Evolutionary conservation across 2,113 vertebrate species (phyloP).

Genomic region (Monopterus albus): DNA sequence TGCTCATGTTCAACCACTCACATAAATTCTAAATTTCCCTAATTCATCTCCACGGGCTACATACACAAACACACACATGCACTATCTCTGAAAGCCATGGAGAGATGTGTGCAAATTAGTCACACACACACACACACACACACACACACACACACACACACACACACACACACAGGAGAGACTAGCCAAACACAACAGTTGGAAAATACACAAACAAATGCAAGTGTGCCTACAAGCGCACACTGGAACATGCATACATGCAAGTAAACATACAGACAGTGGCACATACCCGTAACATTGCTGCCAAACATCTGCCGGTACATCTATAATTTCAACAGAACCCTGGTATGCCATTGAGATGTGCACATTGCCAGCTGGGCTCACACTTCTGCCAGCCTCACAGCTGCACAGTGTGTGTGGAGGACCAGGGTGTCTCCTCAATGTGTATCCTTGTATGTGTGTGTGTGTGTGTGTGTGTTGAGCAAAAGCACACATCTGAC

Average conservation of each 20-base stretch:
- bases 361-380: constrained; percentile 69
- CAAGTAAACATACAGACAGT: constrained; percentile 54
- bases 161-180: constrained; percentile 4
- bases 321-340: constrained; percentile 75
- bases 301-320: constrained; percentile 77
- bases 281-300: constrained; percentile 49
- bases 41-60: constrained; percentile 46
- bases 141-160: not conserved
- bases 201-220: constrained; percentile 34
- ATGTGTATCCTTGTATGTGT: too few species aligned
- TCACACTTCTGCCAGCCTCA: constrained; percentile 61
- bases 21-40: constrained; percentile 64
- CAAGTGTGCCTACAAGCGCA: constrained; percentile 8
- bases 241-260: constrained; percentile 23
- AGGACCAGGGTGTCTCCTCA: constrained; percentile 15
- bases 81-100: constrained; percentile 16
- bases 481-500: constrained; percentile 18
- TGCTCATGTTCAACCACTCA: constrained; percentile 62
- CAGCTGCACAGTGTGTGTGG: constrained; percentile 61
- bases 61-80: constrained; percentile 16
- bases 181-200: constrained; percentile 24
- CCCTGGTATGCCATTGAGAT: constrained; percentile 67
- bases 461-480: constrained; percentile 20
- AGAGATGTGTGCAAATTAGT: constrained; percentile 15
- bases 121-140: constrained; percentile 7